Evolutionary conservation across 2,888 invertebrate species (phyloP).

Genomic region (Exocentrus adspersus): DNA sequence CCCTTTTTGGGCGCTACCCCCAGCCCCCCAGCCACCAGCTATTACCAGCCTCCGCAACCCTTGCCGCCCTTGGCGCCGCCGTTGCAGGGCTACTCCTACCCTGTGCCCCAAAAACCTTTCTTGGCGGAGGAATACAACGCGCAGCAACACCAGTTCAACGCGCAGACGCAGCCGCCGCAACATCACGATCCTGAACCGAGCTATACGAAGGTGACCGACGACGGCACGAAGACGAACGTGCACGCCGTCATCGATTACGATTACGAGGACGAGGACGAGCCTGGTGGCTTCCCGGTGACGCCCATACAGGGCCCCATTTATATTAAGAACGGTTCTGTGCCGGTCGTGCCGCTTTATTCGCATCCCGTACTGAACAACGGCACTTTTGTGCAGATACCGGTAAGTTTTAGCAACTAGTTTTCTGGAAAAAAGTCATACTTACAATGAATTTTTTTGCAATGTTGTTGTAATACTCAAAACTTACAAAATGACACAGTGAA

Average conservation of each 20-base stretch:
- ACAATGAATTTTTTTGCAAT: background rate
- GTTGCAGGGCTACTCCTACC: conserved; percentile 56
- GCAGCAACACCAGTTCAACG: conserved; percentile 57
- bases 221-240: conserved; percentile 68
- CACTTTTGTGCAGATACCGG: conserved; percentile 89
- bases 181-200: conserved; percentile 67
- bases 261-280: conserved; percentile 70
- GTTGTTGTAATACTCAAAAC: too few species aligned
- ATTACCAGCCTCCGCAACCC: conserved; percentile 48
- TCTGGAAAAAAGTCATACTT: too few species aligned
- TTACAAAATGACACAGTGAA: too few species aligned
- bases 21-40: conserved; percentile 51
- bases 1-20: conserved; percentile 58
- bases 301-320: conserved; percentile 91
- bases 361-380: conserved; percentile 88
- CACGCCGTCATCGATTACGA: conserved; percentile 81
- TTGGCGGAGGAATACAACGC: conserved; percentile 57
- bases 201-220: conserved; percentile 72
- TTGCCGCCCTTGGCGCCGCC: conserved; percentile 43
- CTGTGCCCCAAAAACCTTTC: conserved; percentile 59
- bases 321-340: conserved; percentile 85
- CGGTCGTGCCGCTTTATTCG: conserved; percentile 87
- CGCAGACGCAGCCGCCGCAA: conserved; percentile 47
- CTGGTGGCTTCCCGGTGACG: conserved; percentile 70
- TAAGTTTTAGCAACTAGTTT: too few species aligned